phyloP scores from a whole-genome alignment of 2,888 invertebrate species.

The Oligia fasciuncula region DNA sequence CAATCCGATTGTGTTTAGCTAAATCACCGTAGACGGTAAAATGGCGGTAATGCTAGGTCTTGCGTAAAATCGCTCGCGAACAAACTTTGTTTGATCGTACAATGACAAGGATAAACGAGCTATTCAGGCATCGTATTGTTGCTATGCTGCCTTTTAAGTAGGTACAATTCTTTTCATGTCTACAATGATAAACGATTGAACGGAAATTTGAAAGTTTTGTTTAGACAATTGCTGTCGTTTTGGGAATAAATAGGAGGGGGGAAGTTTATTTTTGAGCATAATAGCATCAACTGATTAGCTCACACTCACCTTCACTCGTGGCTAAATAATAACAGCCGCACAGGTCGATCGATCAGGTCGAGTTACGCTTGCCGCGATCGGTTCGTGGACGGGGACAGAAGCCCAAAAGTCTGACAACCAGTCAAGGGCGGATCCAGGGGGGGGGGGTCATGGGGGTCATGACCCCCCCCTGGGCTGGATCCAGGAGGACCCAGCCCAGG shows the following conservation, averaged over 20 bases:
- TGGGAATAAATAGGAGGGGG: not conserved
- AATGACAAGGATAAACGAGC: constrained; percentile 69
- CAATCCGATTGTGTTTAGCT: constrained; percentile 66
- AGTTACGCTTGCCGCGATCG: not conserved
- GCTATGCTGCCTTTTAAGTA: constrained; percentile 29
- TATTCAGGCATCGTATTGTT: constrained; percentile 50
- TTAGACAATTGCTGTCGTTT: not conserved
- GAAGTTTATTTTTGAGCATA: not conserved
- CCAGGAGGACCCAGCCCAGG: too few species aligned
- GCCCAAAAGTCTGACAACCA: not conserved
- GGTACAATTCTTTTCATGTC: constrained; percentile 29
- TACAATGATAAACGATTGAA: constrained; percentile 19
- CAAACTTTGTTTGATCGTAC: constrained; percentile 62
- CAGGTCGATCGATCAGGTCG: too few species aligned
- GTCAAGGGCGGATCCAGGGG: too few species aligned
- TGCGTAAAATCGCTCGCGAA: constrained; percentile 67
- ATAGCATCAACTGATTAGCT: not conserved
- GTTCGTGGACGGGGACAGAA: not conserved
- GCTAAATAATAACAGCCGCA: not conserved
- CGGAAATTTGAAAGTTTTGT: not conserved
- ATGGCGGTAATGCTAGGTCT: constrained; percentile 54
- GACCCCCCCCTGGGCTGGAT: too few species aligned
- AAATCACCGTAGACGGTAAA: constrained; percentile 65
- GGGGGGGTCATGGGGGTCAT: too few species aligned
- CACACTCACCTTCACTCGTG: not conserved